Evolutionary conservation across 2,888 invertebrate genomes (phyloP).

Genomic region (Neoaliturus tenellus): DNA sequence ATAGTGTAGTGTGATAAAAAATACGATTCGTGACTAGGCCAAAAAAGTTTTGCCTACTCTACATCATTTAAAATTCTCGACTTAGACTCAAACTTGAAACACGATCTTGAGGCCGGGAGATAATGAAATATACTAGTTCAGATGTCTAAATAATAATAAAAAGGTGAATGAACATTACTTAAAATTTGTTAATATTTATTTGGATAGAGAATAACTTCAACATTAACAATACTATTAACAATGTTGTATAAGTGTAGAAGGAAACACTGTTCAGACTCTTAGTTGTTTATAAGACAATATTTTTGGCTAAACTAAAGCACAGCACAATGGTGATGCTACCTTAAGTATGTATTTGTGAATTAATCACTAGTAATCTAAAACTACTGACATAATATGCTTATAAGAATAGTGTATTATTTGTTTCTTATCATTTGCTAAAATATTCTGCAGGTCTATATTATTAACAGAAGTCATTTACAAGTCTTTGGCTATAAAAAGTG

Average conservation of each 20-base stretch:
- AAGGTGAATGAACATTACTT: too few relatives aligned
- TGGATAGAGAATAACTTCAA: constrained; percentile 8
- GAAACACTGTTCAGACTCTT: constrained; percentile 9
- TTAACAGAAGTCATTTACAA: neutral
- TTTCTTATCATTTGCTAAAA: neutral
- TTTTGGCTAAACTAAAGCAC: neutral
- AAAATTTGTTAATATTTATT: constrained; percentile 5
- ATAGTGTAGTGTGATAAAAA: too few relatives aligned
- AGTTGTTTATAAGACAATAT: neutral
- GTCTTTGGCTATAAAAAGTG: neutral
- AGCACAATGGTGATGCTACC: neutral
- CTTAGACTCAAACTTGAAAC: too few relatives aligned
- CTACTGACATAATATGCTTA: constrained; percentile 2
- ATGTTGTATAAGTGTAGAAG: neutral
- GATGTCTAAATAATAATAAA: too few relatives aligned
- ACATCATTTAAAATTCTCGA: too few relatives aligned
- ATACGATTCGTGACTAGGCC: too few relatives aligned
- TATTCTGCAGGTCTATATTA: neutral
- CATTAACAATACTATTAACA: constrained; percentile 18
- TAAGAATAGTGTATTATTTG: neutral
- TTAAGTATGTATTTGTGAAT: neutral
- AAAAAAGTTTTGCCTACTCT: too few relatives aligned
- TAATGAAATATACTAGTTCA: too few relatives aligned
- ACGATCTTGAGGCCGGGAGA: too few relatives aligned
- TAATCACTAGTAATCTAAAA: neutral